A percentile compares a stretch with the other conserved stretches of the same genome.
Evolutionary conservation across 2,113 vertebrate genomes (phyloP).

Genomic region (Eulacestoma nigropectus): DNA sequence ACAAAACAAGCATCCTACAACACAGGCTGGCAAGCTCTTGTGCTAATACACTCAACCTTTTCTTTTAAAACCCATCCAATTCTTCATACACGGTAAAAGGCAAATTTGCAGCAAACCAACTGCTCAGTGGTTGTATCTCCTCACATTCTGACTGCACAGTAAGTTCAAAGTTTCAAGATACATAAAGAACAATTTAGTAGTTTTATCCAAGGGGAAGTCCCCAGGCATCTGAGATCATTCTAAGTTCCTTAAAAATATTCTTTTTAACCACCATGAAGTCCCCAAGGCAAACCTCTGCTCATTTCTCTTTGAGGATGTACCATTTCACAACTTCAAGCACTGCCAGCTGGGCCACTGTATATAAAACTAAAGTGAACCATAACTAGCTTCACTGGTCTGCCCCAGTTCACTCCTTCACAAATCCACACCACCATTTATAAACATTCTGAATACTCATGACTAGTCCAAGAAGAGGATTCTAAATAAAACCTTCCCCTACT

Average conservation of each 20-base stretch:
- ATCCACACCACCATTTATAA: not conserved
- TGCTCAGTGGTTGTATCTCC: not conserved
- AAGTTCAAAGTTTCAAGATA: not conserved
- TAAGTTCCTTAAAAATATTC: not conserved
- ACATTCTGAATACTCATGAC: not conserved
- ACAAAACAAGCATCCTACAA: not conserved
- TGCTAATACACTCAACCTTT: not conserved
- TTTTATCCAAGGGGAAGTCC: not conserved
- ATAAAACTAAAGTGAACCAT: not conserved
- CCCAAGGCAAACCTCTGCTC: not conserved
- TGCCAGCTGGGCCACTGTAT: not conserved
- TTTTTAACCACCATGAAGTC: not conserved
- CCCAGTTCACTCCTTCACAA: not conserved
- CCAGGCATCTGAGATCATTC: not conserved
- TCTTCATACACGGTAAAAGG: not conserved
- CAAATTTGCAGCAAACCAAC: not conserved
- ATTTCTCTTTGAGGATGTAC: not conserved
- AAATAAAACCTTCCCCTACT: not conserved
- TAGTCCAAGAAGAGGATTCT: not conserved
- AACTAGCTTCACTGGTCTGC: not conserved
- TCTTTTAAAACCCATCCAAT: not conserved
- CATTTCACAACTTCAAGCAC: not conserved
- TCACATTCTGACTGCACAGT: not conserved
- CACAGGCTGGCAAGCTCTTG: not conserved
- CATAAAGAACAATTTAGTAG: not conserved